Base-by-base conservation (phyloP, 64 coral and sea anemone genomes). In the Montipora sp. region DNA sequence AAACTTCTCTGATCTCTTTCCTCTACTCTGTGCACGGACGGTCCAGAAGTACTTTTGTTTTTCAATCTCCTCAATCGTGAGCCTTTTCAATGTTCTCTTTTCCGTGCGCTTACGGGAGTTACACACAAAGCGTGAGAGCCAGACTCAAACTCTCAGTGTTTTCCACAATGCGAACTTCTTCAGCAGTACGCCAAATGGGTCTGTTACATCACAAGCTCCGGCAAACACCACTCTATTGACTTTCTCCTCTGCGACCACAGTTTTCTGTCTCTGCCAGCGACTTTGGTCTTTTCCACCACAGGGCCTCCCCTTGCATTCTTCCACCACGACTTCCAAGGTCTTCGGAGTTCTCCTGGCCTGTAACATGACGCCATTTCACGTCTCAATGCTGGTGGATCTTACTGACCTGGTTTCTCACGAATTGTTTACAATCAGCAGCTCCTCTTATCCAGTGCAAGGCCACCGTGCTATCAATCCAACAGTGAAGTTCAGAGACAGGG, bases 271-370 rank as follows among this genome's bases (percentile, higher is more conserved):
- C 51, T 59, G 47, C 59, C 16, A 91, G 66, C 90, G 78, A 91
- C 67, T 59, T 24, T 3, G 90, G 90, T 80, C 89, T 77, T 46
- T 90, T 57, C 27, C 77, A 47, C 89, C 89, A 90, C 57, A 90
- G 47, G 48, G 60, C 80, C 50, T 8, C 50, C 8, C 69, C 49
- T 92, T 6, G 69, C 67, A 4, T 36, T 36, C 36, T 36, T 36
- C 36, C 36, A 36, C 36, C 36, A 36, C 36, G 36, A 36, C 36
- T 36, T 36, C 36, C 36, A 36, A 36, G 36, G 36, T 36, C 2
- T 36, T 36, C 36, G 36, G 36, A 36, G 36, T 2, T 36, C 36
- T 36, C 36, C 36, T 36, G 36, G 36, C 36, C 36, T 36, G 36
- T 36, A 36, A 36, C 36, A 36, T 36, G 36, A 36, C 36, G 36